A percentile compares a stretch with the other conserved stretches of the same genome.
phyloP scores from a whole-genome alignment of 2,888 invertebrate genomes.

The Pristionchus maxplancki region DNA sequence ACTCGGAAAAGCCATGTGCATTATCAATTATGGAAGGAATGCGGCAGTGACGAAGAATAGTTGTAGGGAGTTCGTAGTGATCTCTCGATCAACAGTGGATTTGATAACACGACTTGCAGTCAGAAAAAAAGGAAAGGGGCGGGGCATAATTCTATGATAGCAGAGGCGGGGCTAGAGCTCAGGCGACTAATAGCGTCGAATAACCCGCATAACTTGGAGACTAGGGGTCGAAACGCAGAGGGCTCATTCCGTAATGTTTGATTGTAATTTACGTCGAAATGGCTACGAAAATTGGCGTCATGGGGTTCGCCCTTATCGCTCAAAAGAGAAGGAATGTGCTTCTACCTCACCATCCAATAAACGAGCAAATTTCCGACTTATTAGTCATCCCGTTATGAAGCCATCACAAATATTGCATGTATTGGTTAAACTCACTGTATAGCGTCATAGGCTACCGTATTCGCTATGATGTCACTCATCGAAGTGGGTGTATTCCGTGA shows the following conservation, averaged over 20 bases:
- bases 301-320: not conserved
- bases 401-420: not conserved
- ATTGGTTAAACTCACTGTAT: not conserved
- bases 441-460: conserved; percentile 10
- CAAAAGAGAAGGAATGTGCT: not conserved
- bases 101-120: not conserved
- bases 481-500: no score
- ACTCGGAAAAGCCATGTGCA: conserved; percentile 1
- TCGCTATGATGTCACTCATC: conserved; percentile 41
- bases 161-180: not conserved
- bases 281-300: not conserved
- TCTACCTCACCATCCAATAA: not conserved
- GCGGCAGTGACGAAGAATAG: not conserved
- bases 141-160: not conserved
- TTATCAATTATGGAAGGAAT: no score
- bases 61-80: not conserved
- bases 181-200: not conserved
- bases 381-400: not conserved
- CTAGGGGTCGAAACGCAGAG: not conserved
- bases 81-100: not conserved
- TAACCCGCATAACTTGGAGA: not conserved
- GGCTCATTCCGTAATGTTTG: not conserved
- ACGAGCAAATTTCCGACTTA: not conserved
- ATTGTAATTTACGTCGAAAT: not conserved
- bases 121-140: not conserved